Evolutionary conservation across 2,113 vertebrate species (phyloP).

Genomic region (Seriola dumerili): DNA sequence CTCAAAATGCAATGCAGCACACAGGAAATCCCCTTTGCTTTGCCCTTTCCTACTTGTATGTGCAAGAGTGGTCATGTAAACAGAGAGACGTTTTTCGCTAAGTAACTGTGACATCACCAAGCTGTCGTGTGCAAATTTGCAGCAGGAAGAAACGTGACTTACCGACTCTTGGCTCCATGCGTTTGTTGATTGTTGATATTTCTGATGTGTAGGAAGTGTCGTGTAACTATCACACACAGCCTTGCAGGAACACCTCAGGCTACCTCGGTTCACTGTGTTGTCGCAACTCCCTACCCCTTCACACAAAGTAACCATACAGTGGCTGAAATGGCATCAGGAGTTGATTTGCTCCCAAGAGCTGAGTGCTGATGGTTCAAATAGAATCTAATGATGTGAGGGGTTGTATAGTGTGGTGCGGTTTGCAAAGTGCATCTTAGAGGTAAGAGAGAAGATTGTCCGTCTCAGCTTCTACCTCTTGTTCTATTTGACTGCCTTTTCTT

Average conservation of each 20-base stretch:
- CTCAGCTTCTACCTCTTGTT: not conserved
- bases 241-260: not conserved
- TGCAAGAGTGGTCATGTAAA: not conserved
- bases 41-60: not conserved
- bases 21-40: not conserved
- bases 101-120: not conserved
- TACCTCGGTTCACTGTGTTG: not conserved
- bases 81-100: not conserved
- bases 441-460: slow-evolving; percentile 5
- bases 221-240: not conserved
- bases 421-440: slow-evolving; percentile 20
- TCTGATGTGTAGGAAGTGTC: not conserved
- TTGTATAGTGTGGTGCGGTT: not conserved
- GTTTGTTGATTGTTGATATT: not conserved
- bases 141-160: not conserved
- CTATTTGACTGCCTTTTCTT: slow-evolving; percentile 2
- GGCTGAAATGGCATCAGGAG: slow-evolving; percentile 24
- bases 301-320: slow-evolving; percentile 14
- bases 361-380: slow-evolving; percentile 8
- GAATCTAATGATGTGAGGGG: slow-evolving; percentile 7
- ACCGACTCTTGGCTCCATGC: not conserved
- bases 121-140: not conserved
- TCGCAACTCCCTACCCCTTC: not conserved
- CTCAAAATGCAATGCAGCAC: not conserved
- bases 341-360: slow-evolving; percentile 4